A percentile compares a stretch with the other conserved stretches of the same genome.
These are phyloP conservation scores for Gymnodraco acuticeps DNA, from an alignment of 2,797 vertebrate genomes.

Conservation along the genomic window DNA sequence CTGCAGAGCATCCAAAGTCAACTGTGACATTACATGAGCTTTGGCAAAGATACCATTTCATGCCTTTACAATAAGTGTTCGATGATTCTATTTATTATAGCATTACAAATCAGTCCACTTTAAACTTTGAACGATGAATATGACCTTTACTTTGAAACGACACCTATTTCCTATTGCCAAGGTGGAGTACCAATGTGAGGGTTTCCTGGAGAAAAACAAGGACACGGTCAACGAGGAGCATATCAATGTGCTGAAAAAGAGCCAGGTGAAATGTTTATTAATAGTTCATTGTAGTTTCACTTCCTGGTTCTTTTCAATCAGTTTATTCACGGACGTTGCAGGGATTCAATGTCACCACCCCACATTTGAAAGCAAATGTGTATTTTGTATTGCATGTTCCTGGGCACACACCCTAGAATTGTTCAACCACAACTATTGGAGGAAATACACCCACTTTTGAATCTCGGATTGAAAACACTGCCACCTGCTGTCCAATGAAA, in stretches of 20 bases:
- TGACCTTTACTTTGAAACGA: conserved; percentile 31
- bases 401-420: conserved; percentile 68
- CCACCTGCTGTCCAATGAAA: conserved; percentile 73
- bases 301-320: background rate
- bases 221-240: conserved; percentile 98
- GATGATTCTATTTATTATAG: conserved; percentile 4
- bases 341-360: conserved; percentile 17
- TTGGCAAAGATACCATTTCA: conserved; percentile 12
- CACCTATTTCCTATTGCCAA: conserved; percentile 64
- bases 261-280: conserved; percentile 87
- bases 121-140: conserved; percentile 18
- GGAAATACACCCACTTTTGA: conserved; percentile 47
- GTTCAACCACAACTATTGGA: conserved; percentile 64
- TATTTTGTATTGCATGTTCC: conserved; percentile 40
- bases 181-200: conserved; percentile 98
- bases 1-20: too few species aligned
- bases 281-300: conserved; percentile 42
- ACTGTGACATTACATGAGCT: conserved; percentile 18
- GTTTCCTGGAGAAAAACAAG: conserved; percentile 99
- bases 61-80: conserved; percentile 20
- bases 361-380: conserved; percentile 6
- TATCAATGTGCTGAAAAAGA: conserved; percentile 94
- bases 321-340: background rate
- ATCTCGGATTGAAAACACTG: conserved; percentile 52
- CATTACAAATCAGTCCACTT: conserved; percentile 6